phyloP scores from a whole-genome alignment of 2,797 vertebrate species.

The Oophaga sylvatica region DNA sequence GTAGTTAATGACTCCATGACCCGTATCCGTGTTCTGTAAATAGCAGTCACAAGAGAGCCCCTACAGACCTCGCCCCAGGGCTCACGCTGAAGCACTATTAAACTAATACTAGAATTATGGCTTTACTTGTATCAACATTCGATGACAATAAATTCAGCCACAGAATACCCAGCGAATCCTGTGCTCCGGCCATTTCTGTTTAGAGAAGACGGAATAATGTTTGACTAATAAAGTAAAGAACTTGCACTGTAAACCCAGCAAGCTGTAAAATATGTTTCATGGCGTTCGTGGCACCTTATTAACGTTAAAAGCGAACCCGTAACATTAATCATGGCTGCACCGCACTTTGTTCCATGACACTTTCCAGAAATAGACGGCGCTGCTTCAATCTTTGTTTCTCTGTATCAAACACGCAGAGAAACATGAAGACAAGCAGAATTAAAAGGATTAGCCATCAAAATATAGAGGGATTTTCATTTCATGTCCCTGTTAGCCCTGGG shows the following conservation, averaged over 20 bases:
- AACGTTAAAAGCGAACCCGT: conserved; percentile 71
- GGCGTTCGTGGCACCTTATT: conserved; percentile 72
- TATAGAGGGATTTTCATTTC: conserved; percentile 22
- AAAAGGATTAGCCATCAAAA: conserved; percentile 25
- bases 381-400: conserved; percentile 33
- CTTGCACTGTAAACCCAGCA: conserved; percentile 57
- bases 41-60: conserved; percentile 13
- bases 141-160: conserved; percentile 65
- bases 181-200: conserved; percentile 66
- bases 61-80: conserved; percentile 19
- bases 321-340: conserved; percentile 62
- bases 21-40: conserved; percentile 21
- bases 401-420: background rate
- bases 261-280: conserved; percentile 70
- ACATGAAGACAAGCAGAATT: conserved; percentile 32
- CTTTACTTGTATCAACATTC: conserved; percentile 64
- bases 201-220: conserved; percentile 62
- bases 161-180: conserved; percentile 64
- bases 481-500: conserved; percentile 21
- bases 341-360: conserved; percentile 59
- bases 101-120: conserved; percentile 49
- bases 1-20: conserved; percentile 17
- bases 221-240: conserved; percentile 57
- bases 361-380: conserved; percentile 52
- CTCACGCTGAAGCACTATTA: conserved; percentile 30